Base-by-base conservation (phyloP, 2,888 invertebrate species). In the Hartigia nigra region DNA sequence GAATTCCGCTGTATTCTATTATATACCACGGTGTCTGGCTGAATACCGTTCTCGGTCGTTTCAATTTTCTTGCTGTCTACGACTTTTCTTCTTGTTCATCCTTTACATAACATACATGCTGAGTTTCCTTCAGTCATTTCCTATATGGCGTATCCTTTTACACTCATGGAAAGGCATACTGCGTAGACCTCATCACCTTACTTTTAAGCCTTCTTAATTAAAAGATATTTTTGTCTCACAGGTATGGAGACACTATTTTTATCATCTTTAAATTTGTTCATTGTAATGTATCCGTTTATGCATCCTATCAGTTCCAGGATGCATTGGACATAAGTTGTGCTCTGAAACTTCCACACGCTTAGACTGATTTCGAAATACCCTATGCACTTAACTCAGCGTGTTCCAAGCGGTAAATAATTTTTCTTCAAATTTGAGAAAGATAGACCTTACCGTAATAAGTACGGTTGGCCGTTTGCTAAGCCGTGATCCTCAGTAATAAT, bases 1-100 rank as follows among this genome's bases (percentile, higher is more conserved):
- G 88, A 89, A 88, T 88, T 88, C 86, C 86, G 85, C 88, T 90
- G 90, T 89, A 89, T 88, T 81, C 78, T 36, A 69, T 75, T 74
- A 74, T 76, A 74, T 36, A 37, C 69, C 78, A 74, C 55, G 14
- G 55, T 9, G 31, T 78, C 79, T 80, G 81, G 81, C 78, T 82
- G 79, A 81, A 78, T 79, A 78, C 78, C 79, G 76, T 81, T 80
- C 80, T 74, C 75, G 77, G 77, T 78, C 74, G 36, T 75, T 74
- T 70, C 74, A 75, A 74, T 80, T 84, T 81, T 83, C 79, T 79
- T 79, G 79, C 75, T 79, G 78, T 75, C 76, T 76, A 70, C 69
- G 78, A 70, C 76, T 69, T 76, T 76, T 74, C 37, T 78, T 74
- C 70, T 70, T 39, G 69, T 78, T 69, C 35, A 31, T 35, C 76